Conservation (phyloP, 2,888 invertebrate species). For the Cosmia pyralina region DNA sequence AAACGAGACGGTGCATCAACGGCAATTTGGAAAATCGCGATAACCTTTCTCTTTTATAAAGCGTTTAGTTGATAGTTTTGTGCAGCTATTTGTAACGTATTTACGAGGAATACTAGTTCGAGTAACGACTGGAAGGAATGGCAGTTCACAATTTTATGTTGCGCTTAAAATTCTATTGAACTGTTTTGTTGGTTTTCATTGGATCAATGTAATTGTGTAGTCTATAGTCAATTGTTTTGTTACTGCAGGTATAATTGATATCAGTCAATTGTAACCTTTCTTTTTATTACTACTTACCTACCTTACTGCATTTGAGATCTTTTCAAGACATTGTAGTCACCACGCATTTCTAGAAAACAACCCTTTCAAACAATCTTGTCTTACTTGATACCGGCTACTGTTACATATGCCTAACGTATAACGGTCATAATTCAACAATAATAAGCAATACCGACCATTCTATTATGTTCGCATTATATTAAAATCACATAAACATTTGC, state of each 20-base stretch:
- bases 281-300: background rate
- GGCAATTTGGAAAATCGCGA: conserved; percentile 85
- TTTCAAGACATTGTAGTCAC: conserved; percentile 15
- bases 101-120: conserved; percentile 62
- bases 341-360: conserved; percentile 41
- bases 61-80: conserved; percentile 75
- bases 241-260: conserved; percentile 18
- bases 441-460: conserved; percentile 74
- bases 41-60: conserved; percentile 80
- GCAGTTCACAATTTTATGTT: conserved; percentile 49
- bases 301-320: background rate
- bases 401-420: conserved; percentile 74
- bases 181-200: conserved; percentile 15
- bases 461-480: conserved; percentile 80
- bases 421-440: conserved; percentile 79
- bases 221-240: conserved; percentile 18
- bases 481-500: conserved; percentile 85
- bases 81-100: conserved; percentile 74
- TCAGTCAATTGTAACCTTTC: conserved; percentile 24
- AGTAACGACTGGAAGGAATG: conserved; percentile 55
- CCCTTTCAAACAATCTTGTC: conserved; percentile 41
- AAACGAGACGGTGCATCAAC: conserved; percentile 86
- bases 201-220: conserved; percentile 10
- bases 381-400: conserved; percentile 52
- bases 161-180: conserved; percentile 36